Base-by-base conservation (phyloP, 2,113 vertebrate species). In the Toxotes jaculatrix region DNA sequence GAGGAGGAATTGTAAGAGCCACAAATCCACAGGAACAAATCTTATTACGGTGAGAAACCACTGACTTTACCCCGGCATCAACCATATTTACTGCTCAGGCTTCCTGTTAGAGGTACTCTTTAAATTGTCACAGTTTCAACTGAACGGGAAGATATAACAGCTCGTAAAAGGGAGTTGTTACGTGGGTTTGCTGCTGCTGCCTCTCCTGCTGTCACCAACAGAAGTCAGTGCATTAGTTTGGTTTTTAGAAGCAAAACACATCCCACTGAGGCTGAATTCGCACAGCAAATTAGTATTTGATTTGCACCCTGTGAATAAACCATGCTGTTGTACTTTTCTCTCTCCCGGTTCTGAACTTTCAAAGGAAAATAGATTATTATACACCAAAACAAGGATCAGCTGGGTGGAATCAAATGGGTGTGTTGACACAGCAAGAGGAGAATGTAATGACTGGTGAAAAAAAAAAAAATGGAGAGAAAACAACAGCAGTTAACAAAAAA, bases 1-100 rank as follows among this genome's bases (percentile, higher is more conserved):
- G 85, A 94, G 81, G 86, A 86, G 89, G 87, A 94, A 91, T 87
- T 91, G 92, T 94, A 93, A 89, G 78, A 91, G 84, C 81, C 80
- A 69, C 85, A 93, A 94, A 95, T 94, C 93, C 91, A 59, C 85
- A 88, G 90, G 83, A 94, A 91, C 90, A 94, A 95, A 95, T 95
- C 95, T 94, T 89, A 93, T 95, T 95, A 92, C 21, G 69, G 88
- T 3, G 36, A 85, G 77, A 87, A 89, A 87, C 81, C 81, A 88
- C 76, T 83, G 87, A 83, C 86, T 91, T 86, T 81, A 79, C 61
- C 49, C 66, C 19, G 0, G 60, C 71, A 87, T 87, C 84, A 70
- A 57, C 76, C 73, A 57, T 87, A 80, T 89, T 89, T 85, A 89
- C 82, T 72, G 78, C 79, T 76, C 53, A 31, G 65, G 76, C 57